Percentiles rank a stretch among this genome's conserved stretches.
phyloP scores from a whole-genome alignment of 2,113 vertebrate species.

The Podocnemis expansa region DNA sequence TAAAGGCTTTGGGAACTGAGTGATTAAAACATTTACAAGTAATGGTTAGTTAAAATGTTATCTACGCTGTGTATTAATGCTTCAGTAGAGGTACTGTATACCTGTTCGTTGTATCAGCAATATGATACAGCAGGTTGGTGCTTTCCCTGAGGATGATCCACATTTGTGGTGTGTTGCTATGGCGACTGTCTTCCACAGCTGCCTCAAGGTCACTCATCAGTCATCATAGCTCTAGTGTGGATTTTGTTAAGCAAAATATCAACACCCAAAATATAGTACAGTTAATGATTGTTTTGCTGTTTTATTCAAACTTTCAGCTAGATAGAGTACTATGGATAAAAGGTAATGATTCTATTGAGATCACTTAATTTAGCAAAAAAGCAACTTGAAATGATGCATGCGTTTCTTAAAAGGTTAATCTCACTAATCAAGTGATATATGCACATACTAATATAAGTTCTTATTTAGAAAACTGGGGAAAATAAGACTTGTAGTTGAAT shows the following conservation, averaged over 20 bases:
- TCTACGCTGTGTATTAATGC: slow-evolving; percentile 31
- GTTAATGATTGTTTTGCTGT: slow-evolving; percentile 32
- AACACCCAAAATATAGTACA: slow-evolving; percentile 43
- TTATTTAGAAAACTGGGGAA: not conserved
- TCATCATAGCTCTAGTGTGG: slow-evolving; percentile 73
- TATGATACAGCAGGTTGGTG: slow-evolving; percentile 65
- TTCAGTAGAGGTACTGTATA: slow-evolving; percentile 21
- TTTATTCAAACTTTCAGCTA: slow-evolving; percentile 12
- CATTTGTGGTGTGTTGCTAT: slow-evolving; percentile 81
- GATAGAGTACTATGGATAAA: not conserved
- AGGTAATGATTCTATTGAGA: slow-evolving; percentile 2
- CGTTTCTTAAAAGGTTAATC: not conserved
- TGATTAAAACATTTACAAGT: not conserved
- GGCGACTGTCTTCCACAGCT: slow-evolving; percentile 77
- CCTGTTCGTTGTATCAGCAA: slow-evolving; percentile 50
- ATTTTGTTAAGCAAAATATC: slow-evolving; percentile 76
- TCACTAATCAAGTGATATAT: not conserved
- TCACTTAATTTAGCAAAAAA: not conserved
- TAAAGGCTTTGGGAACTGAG: not conserved
- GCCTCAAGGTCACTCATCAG: slow-evolving; percentile 82
- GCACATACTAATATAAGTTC: not conserved
- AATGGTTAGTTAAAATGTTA: not conserved
- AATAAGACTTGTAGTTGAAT: not conserved
- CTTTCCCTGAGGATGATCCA: slow-evolving; percentile 75
- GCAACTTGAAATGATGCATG: not conserved